A percentile compares a stretch with the other conserved stretches of the same genome.
These are phyloP conservation scores for Hirudo medicinalis DNA, from an alignment of 1,140 invertebrate genomes.

Conservation along the genomic window DNA sequence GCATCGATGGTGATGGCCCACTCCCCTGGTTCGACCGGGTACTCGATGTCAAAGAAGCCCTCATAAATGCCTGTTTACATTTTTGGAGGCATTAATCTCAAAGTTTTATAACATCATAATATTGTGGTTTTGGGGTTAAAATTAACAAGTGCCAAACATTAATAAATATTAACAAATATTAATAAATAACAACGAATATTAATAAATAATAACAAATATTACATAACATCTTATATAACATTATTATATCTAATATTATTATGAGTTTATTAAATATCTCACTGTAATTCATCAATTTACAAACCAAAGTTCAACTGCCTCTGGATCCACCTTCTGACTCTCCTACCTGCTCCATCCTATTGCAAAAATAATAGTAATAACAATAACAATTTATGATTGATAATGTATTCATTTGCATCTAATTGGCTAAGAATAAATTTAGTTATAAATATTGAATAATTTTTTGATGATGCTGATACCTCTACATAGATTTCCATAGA, in stretches of 20 bases:
- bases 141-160: no score
- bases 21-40: constrained; percentile 11
- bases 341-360: constrained; percentile 10
- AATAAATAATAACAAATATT: no score
- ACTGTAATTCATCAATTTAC: not conserved
- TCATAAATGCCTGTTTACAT: constrained; percentile 10
- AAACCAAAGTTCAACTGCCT: constrained; percentile 20
- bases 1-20: constrained; percentile 17
- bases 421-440: no score
- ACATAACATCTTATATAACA: no score
- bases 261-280: not conserved
- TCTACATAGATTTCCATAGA: constrained; percentile 14
- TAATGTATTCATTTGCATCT: no score
- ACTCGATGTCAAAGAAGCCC: constrained; percentile 15
- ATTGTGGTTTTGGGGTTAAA: not conserved
- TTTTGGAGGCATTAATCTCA: no score
- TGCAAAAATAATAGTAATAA: no score
- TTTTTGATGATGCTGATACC: not conserved
- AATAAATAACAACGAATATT: no score
- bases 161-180: no score
- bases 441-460: no score
- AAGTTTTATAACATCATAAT: not conserved
- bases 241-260: no score
- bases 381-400: no score
- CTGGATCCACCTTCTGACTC: constrained; percentile 16